Base-by-base conservation (phyloP, 1,140 invertebrate species). In the Episyrphus balteatus region DNA sequence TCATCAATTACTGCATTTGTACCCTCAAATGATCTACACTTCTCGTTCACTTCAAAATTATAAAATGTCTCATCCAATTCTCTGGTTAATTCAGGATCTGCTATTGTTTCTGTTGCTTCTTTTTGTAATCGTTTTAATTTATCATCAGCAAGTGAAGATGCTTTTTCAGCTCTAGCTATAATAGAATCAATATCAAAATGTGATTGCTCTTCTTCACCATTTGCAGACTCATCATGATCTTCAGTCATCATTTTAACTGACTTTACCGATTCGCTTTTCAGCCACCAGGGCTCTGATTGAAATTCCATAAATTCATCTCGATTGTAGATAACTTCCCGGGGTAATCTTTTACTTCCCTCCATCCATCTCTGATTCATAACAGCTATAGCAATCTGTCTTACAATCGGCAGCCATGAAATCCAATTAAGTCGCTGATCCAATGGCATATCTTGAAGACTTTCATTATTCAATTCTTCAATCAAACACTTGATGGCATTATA, bases 351-450 rank as follows among this genome's bases (percentile, higher is more conserved):
- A 6, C 19, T 41, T 30, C 3, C 17, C 19, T n/a, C 14, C 39
- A 12, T 42, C 15, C 12, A 31, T 19, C 14, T 33, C 10, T 43
- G 5, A 2, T 5, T 30, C 31, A 2, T 53, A 30, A 10, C 32
- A 17, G 18, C 17, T 14, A 30, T 38, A 14, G 56, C 59, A 42
- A 57, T 43, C 10, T 54, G 42, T 14, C 52, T 55, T 5, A 62
- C 42, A 3, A 64, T 37, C 5, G 45, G 44, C 13, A 62, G n/a
- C 40, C 54, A 62, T 34, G 52, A 53, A 5, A 51, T n/a, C 2
- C 14, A n/a, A 11, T 15, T 21, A 11, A 46, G 5, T 9, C 7
- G 42, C 17, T 41, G 8, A n/a, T 10, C 7, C 13, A 46, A 5
- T 19, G 32, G n/a, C 6, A 51, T n/a, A 8, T 44, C 12, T 13